Base-by-base conservation (phyloP, 2,888 invertebrate species). In the Athalia circularis region DNA sequence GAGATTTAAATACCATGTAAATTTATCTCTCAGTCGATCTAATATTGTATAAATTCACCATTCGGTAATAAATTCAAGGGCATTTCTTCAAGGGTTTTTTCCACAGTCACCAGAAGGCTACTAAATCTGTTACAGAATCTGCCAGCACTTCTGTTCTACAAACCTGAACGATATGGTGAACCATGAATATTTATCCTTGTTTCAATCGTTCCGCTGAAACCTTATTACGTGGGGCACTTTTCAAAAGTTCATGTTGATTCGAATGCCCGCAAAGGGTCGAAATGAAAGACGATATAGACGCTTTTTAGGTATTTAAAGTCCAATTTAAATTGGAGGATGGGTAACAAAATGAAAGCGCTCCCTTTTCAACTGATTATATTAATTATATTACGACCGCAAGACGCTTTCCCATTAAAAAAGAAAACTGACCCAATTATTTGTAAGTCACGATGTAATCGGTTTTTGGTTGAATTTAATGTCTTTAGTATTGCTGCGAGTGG, bases 101-200 rank as follows among this genome's bases (percentile, higher is more conserved):
- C 72, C 59, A 72, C 45, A 57, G 57, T 59, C 29, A 29, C 29
- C 15, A 59, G 59, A 47, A 47, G 29, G 72, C 72, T 45, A 72
- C 72, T 72, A 59, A 72, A 72, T 72, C 57, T 59, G 59, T 45
- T 29, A 52, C 52, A 68, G 29, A n/a, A 11, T 43, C 11, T 68
- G 50, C 57, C 45, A n/a, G 70, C 50, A 15, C 59, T 59, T 59
- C n/a, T 45, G 47, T 9, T 59, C 59, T 59, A 72, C 59, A 43
- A 45, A 48, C 47, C 59, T 57, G 9, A 29, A 5, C 52, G 68
- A 29, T 54, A 52, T 43, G 13, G 5, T 11, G 29, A 11, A 52
- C 3, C 52, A 72, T 72, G 72, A 72, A 72, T 72, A 72, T 72
- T 72, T 72, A 72, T 72, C 13, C 59, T 54, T n/a, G 72, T 72